Evolutionary conservation across 1,140 invertebrate species (phyloP).

Genomic region (Piezodorus guildinii): DNA sequence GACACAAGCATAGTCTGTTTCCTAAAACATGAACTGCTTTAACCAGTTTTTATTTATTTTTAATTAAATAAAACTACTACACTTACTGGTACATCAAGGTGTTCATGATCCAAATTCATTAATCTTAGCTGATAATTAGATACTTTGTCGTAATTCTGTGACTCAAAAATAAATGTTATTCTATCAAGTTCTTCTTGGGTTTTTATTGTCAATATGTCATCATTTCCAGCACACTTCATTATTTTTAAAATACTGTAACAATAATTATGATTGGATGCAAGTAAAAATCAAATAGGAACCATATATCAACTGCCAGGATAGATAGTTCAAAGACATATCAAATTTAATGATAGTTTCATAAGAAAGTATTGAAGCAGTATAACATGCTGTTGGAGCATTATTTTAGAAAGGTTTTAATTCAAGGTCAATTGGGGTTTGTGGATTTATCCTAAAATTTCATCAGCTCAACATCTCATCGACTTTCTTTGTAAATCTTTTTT

Average conservation of each 20-base stretch:
- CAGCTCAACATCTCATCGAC: too few species aligned
- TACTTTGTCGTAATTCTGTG: constrained; percentile 81
- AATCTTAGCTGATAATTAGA: constrained; percentile 99
- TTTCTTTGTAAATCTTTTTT: too few species aligned
- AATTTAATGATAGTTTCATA: too few species aligned
- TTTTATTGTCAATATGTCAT: constrained; percentile 93
- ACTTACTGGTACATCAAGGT: constrained; percentile 90
- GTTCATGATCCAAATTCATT: constrained; percentile 97
- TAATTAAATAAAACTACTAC: neutral
- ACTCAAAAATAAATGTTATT: constrained; percentile 94
- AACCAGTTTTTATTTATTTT: too few species aligned
- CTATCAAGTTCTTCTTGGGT: constrained; percentile 92
- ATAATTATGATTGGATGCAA: constrained; percentile 1
- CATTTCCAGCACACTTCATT: constrained; percentile 86
- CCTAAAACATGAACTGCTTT: constrained; percentile 40
- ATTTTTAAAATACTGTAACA: constrained; percentile 87
- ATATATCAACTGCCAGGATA: too few species aligned
- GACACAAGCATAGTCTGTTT: constrained; percentile 93
- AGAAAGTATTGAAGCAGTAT: too few species aligned
- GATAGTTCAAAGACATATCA: too few species aligned
- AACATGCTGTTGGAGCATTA: too few species aligned
- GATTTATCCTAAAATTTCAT: too few species aligned
- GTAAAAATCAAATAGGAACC: too few species aligned
- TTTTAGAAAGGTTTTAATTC: too few species aligned
- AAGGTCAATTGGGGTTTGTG: too few species aligned